These are phyloP conservation scores for Amphipoea oculea DNA, from an alignment of 2,888 invertebrate genomes.

Conservation along the genomic window DNA sequence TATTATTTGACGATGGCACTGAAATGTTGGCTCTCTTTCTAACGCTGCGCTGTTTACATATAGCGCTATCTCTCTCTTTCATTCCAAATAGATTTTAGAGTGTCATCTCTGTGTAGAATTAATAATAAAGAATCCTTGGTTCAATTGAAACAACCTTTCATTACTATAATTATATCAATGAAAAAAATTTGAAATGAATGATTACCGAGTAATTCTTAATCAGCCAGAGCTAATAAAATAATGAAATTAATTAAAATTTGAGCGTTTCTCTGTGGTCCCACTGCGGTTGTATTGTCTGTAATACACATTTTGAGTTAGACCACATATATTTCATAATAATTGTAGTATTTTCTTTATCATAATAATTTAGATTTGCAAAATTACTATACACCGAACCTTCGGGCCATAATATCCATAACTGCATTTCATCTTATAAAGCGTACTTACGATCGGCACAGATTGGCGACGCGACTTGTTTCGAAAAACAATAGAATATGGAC, in stretches of 20 bases:
- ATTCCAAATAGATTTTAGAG: background rate
- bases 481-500: conserved; percentile 17
- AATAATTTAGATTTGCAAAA: conserved; percentile 35
- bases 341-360: conserved; percentile 33
- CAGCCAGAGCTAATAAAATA: conserved; percentile 16
- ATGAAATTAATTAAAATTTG: conserved; percentile 50
- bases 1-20: conserved; percentile 5
- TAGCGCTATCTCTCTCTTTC: conserved; percentile 1
- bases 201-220: conserved; percentile 19
- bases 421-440: conserved; percentile 17
- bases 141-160: conserved; percentile 17
- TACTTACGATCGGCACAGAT: background rate
- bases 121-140: conserved; percentile 22
- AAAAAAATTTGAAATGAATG: background rate
- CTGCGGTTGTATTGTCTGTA: conserved; percentile 36
- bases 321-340: conserved; percentile 32
- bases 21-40: conserved; percentile 1
- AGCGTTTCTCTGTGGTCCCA: conserved; percentile 64
- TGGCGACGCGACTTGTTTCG: conserved; percentile 29
- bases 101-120: background rate
- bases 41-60: background rate
- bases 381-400: conserved; percentile 43
- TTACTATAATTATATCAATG: conserved; percentile 11
- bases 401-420: conserved; percentile 46
- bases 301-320: conserved; percentile 42